phyloP scores from a whole-genome alignment of 2,797 vertebrate genomes.

The Rousettus madagascariensis region DNA sequence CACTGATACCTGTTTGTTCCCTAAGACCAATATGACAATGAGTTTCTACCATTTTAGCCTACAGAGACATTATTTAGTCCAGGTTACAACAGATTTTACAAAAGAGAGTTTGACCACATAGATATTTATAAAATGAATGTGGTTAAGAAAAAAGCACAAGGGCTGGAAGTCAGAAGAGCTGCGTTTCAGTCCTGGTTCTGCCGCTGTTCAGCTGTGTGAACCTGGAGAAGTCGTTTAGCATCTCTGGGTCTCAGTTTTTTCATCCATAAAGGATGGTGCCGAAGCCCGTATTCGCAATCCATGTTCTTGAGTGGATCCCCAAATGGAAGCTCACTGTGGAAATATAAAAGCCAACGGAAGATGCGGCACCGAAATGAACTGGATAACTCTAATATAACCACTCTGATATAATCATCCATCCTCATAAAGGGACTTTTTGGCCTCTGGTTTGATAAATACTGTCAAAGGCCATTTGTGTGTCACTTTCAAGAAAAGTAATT shows the following conservation, averaged over 20 bases:
- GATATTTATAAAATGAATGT: constrained; percentile 33
- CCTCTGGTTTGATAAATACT: neutral
- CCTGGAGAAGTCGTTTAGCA: neutral
- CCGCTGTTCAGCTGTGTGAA: neutral
- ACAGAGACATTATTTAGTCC: constrained; percentile 4
- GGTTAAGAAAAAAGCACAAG: neutral
- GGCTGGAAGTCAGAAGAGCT: constrained; percentile 29
- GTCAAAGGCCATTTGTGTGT: neutral
- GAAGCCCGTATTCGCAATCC: neutral
- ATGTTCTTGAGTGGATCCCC: neutral
- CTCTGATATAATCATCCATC: neutral
- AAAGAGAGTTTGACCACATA: neutral
- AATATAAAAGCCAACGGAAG: neutral
- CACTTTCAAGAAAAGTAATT: neutral
- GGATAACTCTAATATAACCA: no score
- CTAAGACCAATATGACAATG: neutral
- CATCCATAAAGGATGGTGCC: neutral
- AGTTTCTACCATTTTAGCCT: neutral
- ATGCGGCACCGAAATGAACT: neutral
- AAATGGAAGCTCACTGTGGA: neutral
- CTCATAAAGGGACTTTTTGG: neutral
- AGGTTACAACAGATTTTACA: constrained; percentile 31
- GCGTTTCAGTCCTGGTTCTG: neutral
- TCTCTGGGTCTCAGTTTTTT: neutral
- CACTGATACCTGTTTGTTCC: neutral